Conservation (phyloP, 92 coral and sea anemone species). For the Zoanthus sociatus region DNA sequence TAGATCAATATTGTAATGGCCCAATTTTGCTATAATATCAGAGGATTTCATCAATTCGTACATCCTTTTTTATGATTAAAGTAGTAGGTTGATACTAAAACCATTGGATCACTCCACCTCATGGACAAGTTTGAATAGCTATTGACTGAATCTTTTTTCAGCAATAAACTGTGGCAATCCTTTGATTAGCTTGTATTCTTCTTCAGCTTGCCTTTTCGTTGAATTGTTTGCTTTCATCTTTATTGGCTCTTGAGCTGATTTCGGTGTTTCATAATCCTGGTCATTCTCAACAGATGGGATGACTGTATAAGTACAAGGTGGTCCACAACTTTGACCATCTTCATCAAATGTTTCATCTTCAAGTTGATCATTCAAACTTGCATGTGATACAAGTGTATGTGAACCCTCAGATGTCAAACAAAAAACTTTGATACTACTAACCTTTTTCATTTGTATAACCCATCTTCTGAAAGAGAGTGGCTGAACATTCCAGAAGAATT, state of each 20-base stretch:
- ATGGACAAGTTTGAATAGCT: no score
- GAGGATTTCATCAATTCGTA: no score
- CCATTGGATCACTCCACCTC: no score
- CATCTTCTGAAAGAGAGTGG: no score
- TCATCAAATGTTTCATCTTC: conserved; percentile 16
- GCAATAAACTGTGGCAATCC: not conserved
- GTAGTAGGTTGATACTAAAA: no score
- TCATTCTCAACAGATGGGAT: not conserved
- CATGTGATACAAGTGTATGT: conserved; percentile 3
- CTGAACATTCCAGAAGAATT: no score
- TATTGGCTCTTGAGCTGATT: conserved; percentile 24
- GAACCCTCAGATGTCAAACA: not conserved
- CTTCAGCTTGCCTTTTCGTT: not conserved
- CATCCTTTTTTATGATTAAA: no score
- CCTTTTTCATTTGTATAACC: no score
- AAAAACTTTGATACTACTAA: not conserved
- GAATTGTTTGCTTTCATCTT: not conserved
- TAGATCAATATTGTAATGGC: no score
- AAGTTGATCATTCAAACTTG: conserved; percentile 25
- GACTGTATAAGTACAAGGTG: not conserved
- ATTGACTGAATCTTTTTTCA: not conserved
- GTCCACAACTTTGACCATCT: not conserved
- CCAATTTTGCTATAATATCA: no score
- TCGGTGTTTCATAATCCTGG: not conserved
- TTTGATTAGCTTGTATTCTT: conserved; percentile 2